Conservation (phyloP, 2,888 invertebrate species). For the Rhagonycha lutea region DNA sequence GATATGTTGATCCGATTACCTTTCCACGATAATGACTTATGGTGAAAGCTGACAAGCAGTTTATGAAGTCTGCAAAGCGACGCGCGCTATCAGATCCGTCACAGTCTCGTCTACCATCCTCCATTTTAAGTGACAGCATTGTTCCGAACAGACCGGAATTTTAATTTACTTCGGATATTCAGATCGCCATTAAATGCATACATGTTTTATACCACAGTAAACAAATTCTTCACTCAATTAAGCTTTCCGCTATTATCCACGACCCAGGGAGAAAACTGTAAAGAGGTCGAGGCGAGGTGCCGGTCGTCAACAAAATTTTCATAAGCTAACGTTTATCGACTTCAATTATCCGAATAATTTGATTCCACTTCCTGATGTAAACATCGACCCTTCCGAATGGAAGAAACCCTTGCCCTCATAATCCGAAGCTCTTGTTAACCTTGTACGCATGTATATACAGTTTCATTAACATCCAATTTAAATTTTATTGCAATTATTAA, state of each 20-base stretch:
- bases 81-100: constrained; percentile 41
- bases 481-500: constrained; percentile 27
- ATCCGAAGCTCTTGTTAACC: neutral
- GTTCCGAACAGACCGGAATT: constrained; percentile 52
- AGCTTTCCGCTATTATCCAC: neutral
- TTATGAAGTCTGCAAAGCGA: constrained; percentile 35
- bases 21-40: constrained; percentile 29
- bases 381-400: neutral
- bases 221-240: neutral
- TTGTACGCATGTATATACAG: neutral
- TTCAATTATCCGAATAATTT: neutral
- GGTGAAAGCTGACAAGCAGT: constrained; percentile 32
- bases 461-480: constrained; percentile 20
- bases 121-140: constrained; percentile 54
- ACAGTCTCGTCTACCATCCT: constrained; percentile 51
- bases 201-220: neutral
- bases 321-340: neutral
- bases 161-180: constrained; percentile 48
- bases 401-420: constrained; percentile 2
- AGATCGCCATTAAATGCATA: constrained; percentile 34
- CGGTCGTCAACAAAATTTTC: neutral
- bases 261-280: neutral
- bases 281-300: neutral
- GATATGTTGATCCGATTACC: constrained; percentile 25
- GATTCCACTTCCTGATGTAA: neutral